Base-by-base conservation (phyloP, 2,797 vertebrate species). In the Rhinophrynus dorsalis region DNA sequence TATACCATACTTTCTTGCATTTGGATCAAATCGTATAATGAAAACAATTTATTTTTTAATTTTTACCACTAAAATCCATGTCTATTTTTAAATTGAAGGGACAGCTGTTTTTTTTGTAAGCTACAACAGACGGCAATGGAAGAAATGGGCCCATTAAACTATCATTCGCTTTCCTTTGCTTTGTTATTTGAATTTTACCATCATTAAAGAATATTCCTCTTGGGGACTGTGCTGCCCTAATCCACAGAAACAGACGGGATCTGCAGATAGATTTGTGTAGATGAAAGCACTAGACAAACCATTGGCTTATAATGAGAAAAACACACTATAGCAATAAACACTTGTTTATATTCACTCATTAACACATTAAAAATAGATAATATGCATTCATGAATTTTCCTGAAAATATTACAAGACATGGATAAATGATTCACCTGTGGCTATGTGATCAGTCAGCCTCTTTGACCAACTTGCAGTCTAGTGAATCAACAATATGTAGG, bases 201-300 rank as follows among this genome's bases (percentile, higher is more conserved):
- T 72, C 69, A 72, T 72, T 72, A 72, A 72, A 72, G 69, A 52
- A 51, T 35, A 66, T 58, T 72, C 54, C 57, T 72, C 69, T 72
- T 65, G 21, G 69, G 69, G 69, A 66, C 33, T 37, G 35, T 66
- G 52, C 42, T 65, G 65, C 63, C 69, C 40, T 72, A 72, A 72
- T 65, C 54, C 69, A 65, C 54, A 58, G 69, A 65, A 72, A 66
- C 69, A 59, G 69, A 59, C 32, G 51, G 69, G 56, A 58, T 58
- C 44, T 66, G 45, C 61, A 66, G 68, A 50, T 64, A 71, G 52
- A 65, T 59, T 56, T 51, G 44, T 59, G 45, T 44, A 72, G 69
- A 72, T 72, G 61, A 72, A 72, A 72, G 69, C 54, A 24, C 26
- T 26, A 45, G 38, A 65, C 68, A 72, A 65, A 59, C 61, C 29